These are phyloP conservation scores for Agriopis marginaria DNA, from an alignment of 2,888 invertebrate genomes.

Conservation along the genomic window DNA sequence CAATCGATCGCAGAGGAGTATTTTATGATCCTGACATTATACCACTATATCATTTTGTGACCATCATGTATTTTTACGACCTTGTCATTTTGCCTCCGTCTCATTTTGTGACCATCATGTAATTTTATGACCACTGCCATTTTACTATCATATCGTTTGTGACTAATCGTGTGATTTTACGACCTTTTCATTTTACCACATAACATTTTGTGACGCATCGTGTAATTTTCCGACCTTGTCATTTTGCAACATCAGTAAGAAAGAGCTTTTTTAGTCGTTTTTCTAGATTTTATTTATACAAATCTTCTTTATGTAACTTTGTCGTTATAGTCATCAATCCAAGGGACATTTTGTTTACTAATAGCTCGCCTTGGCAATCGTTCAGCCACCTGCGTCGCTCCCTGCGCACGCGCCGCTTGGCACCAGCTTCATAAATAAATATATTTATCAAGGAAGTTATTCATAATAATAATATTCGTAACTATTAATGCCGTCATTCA, in stretches of 20 bases:
- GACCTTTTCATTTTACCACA: background rate
- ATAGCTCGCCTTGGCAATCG: conserved; percentile 53
- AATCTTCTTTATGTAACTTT: conserved; percentile 8
- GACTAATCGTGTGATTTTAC: background rate
- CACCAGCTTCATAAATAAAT: conserved; percentile 21
- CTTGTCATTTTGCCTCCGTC: background rate
- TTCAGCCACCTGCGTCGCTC: conserved; percentile 29
- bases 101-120: no score
- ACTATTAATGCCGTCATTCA: conserved; percentile 14
- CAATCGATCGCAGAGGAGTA: background rate
- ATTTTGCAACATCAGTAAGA: background rate
- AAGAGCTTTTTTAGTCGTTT: background rate
- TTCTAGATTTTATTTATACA: background rate
- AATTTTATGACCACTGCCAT: background rate
- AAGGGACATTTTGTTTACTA: conserved; percentile 48
- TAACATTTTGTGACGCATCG: background rate
- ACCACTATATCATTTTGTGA: no score
- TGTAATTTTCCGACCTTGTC: no score
- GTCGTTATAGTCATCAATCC: conserved; percentile 43
- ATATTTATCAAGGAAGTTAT: conserved; percentile 22
- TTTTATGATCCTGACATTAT: no score
- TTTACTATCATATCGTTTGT: background rate
- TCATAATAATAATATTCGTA: conserved; percentile 15
- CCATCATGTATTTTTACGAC: background rate
- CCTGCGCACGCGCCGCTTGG: conserved; percentile 24